A percentile compares a stretch with the other conserved stretches of the same genome.
Evolutionary conservation across 2,113 vertebrate species (phyloP).

Genomic region (Plecotus auritus): DNA sequence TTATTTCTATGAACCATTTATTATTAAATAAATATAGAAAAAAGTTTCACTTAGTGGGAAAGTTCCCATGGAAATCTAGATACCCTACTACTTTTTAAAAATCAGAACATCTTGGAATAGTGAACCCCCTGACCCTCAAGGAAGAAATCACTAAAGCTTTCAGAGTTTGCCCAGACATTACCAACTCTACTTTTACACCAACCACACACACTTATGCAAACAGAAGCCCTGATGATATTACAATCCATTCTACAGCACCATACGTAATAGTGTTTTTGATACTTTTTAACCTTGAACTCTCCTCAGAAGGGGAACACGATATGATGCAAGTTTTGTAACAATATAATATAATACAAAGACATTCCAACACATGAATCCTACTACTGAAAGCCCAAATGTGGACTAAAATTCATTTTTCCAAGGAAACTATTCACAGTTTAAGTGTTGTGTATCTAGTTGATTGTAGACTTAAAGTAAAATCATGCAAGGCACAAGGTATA

Average conservation of each 20-base stretch:
- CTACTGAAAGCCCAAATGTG: background rate
- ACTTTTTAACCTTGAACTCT: background rate
- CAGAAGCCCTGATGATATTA: background rate
- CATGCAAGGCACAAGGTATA: background rate
- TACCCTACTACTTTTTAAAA: background rate
- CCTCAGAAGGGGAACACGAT: background rate
- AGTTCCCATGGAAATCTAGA: background rate
- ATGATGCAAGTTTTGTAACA: fast-evolving
- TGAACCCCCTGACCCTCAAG: background rate
- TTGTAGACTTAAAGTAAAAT: background rate
- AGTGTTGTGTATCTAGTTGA: background rate
- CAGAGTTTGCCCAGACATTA: background rate
- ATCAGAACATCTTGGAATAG: background rate
- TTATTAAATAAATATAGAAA: background rate
- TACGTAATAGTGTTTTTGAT: background rate
- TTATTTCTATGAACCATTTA: background rate
- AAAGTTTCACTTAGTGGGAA: background rate
- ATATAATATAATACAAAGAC: background rate
- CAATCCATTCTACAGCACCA: background rate
- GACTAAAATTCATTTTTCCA: background rate
- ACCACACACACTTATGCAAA: background rate
- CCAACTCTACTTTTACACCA: background rate
- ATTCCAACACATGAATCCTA: background rate
- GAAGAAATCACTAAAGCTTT: background rate
- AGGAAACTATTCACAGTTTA: background rate